These are phyloP conservation scores for Leucoraja ocellata DNA, from an alignment of 2,797 vertebrate genomes.

Conservation along the genomic window DNA sequence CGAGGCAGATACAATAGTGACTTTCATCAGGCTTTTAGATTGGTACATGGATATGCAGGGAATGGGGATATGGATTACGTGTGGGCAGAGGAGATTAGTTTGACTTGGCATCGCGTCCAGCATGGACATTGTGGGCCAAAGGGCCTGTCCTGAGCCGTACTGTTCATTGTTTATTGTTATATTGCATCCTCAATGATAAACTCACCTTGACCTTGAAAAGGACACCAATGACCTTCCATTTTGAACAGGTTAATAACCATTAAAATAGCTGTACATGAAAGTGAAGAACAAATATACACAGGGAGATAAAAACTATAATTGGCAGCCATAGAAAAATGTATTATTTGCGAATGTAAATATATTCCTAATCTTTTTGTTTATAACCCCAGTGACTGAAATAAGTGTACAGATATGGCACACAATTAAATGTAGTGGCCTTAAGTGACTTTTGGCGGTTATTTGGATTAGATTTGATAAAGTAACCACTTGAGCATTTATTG, in stretches of 20 bases:
- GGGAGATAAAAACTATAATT: neutral
- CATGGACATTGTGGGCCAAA: too few relatives aligned
- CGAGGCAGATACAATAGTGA: too few relatives aligned
- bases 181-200: neutral
- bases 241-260: too few relatives aligned
- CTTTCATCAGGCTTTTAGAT: too few relatives aligned
- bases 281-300: neutral
- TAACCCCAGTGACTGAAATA: neutral
- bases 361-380: neutral
- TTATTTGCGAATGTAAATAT: too few relatives aligned
- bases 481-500: neutral
- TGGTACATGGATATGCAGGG: too few relatives aligned
- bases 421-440: neutral
- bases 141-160: too few relatives aligned
- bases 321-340: neutral
- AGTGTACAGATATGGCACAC: neutral
- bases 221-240: neutral
- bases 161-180: too few relatives aligned
- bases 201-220: neutral
- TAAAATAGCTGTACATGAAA: neutral
- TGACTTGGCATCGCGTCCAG: too few relatives aligned
- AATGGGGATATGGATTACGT: too few relatives aligned
- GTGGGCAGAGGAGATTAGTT: too few relatives aligned
- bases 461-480: slow-evolving; percentile 11
- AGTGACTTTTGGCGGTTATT: neutral